A percentile compares a stretch with the other conserved stretches of the same genome.
Evolutionary conservation across 2,888 invertebrate genomes (phyloP).

Genomic region (Amorpha juglandis): DNA sequence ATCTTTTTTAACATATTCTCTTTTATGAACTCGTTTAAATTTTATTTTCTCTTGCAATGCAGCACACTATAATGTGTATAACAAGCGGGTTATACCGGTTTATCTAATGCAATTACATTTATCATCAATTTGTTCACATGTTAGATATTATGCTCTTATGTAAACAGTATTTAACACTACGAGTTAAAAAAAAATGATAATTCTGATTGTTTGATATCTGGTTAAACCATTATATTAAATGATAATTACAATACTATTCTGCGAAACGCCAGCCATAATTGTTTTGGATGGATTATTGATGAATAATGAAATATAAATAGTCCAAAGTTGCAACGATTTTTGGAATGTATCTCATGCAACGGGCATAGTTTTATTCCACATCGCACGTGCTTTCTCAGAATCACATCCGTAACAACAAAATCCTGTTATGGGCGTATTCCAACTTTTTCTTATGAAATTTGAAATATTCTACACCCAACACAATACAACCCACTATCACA

Average conservation of each 20-base stretch:
- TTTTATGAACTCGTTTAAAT: conserved; percentile 33
- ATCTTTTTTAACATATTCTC: conserved; percentile 37
- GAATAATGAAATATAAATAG: not conserved
- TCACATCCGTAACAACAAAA: conserved; percentile 19
- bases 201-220: too few species aligned
- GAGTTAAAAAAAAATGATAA: not conserved
- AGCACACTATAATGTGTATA: not conserved
- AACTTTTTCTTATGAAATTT: not conserved
- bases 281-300: not conserved
- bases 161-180: not conserved
- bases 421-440: conserved; percentile 4
- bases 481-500: not conserved
- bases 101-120: conserved; percentile 2
- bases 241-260: not conserved
- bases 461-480: too few species aligned
- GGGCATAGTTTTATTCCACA: not conserved
- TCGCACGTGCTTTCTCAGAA: conserved; percentile 16
- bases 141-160: not conserved
- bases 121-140: not conserved
- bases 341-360: too few species aligned
- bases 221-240: too few species aligned
- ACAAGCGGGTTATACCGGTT: conserved; percentile 11
- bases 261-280: not conserved
- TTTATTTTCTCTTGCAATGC: conserved; percentile 26
- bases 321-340: too few species aligned